Evolutionary conservation across 2,797 vertebrate species (phyloP).

Genomic region (Leucoraja ocellata): DNA sequence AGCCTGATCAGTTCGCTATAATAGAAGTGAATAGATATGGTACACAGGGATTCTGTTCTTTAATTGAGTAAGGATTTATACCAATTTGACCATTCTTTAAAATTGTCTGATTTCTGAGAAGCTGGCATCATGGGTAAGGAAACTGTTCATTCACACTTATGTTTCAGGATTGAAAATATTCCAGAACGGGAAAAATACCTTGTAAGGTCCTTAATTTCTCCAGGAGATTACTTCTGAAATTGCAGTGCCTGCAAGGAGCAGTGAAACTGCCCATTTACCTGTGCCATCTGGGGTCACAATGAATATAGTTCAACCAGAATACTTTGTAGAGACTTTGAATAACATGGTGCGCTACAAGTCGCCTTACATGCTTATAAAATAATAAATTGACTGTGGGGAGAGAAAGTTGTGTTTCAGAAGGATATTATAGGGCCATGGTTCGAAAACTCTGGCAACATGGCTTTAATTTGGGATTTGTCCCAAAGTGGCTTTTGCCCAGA

Average conservation of each 20-base stretch:
- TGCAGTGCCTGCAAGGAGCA: background rate
- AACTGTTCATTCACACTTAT: background rate
- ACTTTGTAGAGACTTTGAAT: background rate
- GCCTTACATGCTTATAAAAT: background rate
- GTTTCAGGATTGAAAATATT: background rate
- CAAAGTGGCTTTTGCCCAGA: background rate
- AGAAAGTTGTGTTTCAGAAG: background rate
- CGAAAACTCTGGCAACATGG: background rate
- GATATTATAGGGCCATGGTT: background rate
- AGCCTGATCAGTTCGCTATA: conserved; percentile 20
- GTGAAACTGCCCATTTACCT: background rate
- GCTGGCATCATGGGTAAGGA: background rate
- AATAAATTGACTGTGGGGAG: background rate
- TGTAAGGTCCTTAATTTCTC: background rate
- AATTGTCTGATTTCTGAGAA: conserved; percentile 4
- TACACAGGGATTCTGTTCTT: conserved; percentile 8
- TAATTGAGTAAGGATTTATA: conserved; percentile 15
- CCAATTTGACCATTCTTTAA: background rate
- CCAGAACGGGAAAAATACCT: background rate
- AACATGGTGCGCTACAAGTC: background rate
- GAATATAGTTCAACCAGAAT: background rate
- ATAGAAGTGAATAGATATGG: conserved; percentile 1
- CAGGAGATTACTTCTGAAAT: background rate
- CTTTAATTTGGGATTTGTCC: background rate
- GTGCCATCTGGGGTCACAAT: background rate